Evolutionary conservation across 2,888 invertebrate genomes (phyloP).

Genomic region (Volucella inanis): DNA sequence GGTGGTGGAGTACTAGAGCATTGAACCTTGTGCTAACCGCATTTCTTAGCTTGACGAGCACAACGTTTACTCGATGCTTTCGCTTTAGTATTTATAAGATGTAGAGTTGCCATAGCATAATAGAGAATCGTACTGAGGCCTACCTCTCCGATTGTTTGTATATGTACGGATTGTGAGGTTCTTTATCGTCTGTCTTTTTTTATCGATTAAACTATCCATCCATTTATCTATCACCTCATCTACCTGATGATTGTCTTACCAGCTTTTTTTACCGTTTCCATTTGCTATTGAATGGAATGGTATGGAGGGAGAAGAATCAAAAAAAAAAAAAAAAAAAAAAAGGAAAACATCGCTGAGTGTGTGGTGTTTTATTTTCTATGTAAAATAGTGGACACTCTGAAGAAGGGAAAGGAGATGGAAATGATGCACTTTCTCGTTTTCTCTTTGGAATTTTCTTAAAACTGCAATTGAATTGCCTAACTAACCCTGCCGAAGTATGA

Average conservation of each 20-base stretch:
- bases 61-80: constrained; percentile 24
- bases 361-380: neutral
- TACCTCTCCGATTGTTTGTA: constrained; percentile 20
- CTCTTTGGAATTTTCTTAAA: constrained; percentile 26
- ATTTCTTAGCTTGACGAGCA: constrained; percentile 42
- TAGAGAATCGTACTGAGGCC: constrained; percentile 38
- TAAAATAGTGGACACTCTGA: neutral
- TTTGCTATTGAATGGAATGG: constrained; percentile 29
- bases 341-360: constrained; percentile 5
- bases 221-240: constrained; percentile 37
- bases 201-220: constrained; percentile 54
- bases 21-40: constrained; percentile 68
- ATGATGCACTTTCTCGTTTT: constrained; percentile 43
- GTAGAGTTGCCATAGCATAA: constrained; percentile 30
- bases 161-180: constrained; percentile 15
- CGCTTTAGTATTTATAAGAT: constrained; percentile 21
- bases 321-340: neutral
- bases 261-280: constrained; percentile 22
- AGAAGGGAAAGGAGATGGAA: neutral
- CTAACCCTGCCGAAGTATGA: constrained; percentile 20
- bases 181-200: constrained; percentile 49
- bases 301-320: neutral
- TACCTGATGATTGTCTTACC: constrained; percentile 63
- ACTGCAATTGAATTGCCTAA: constrained; percentile 48
- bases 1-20: constrained; percentile 54